phyloP scores from a whole-genome alignment of 2,113 vertebrate genomes.

The Pollachius pollachius region DNA sequence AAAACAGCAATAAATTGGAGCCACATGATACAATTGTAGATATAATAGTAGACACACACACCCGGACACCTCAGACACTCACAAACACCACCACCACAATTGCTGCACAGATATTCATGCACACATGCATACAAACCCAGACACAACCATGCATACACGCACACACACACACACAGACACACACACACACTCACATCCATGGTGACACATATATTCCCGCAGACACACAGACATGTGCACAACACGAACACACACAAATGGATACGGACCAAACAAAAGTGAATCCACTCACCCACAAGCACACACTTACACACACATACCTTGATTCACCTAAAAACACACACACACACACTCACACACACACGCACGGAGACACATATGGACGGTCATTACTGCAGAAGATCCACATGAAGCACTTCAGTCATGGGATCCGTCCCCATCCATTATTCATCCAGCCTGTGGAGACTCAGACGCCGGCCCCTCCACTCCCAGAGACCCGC shows the following conservation, averaged over 20 bases:
- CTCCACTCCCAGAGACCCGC: slow-evolving; percentile 55
- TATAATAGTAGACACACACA: background rate
- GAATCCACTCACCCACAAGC: background rate
- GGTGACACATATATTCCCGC: slow-evolving; percentile 49
- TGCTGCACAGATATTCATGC: background rate
- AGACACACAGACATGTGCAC: slow-evolving; percentile 20
- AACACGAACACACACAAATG: slow-evolving; percentile 23
- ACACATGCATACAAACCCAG: slow-evolving; percentile 11
- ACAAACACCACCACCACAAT: background rate
- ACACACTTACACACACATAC: slow-evolving; percentile 11
- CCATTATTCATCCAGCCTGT: slow-evolving; percentile 68
- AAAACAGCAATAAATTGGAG: slow-evolving; percentile 21
- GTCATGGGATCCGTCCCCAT: slow-evolving; percentile 70
- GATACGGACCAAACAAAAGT: slow-evolving; percentile 23
- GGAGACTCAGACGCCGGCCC: slow-evolving; percentile 48
- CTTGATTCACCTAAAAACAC: background rate
- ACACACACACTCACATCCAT: slow-evolving; percentile 21
- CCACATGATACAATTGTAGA: background rate
- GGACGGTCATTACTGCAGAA: slow-evolving; percentile 56
- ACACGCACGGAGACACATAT: slow-evolving; percentile 35
- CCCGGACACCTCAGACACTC: too few species aligned
- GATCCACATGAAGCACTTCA: slow-evolving; percentile 67
- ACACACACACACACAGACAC: slow-evolving; percentile 16
- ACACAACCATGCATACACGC: slow-evolving; percentile 12
- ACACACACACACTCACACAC: slow-evolving; percentile 6